Percentiles rank a stretch among this genome's conserved stretches.
These are phyloP conservation scores for Brachyhypopomus occidentalis DNA, from an alignment of 2,113 vertebrate species.

Conservation along the genomic window DNA sequence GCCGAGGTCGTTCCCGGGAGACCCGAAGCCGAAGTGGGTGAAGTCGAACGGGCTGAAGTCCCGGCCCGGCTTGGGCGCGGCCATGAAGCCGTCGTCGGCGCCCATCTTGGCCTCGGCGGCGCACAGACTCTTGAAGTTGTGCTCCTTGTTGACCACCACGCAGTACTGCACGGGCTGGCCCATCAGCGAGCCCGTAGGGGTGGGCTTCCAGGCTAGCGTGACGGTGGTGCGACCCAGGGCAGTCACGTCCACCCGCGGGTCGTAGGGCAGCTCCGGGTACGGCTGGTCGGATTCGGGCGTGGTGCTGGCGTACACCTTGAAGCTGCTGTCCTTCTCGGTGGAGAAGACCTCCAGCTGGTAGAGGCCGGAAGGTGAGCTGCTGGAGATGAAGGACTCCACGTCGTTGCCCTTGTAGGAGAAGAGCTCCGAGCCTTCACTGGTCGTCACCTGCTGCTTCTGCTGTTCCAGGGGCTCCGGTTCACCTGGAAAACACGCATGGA, in stretches of 20 bases:
- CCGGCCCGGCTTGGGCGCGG: conserved; percentile 87
- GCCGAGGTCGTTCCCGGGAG: conserved; percentile 75
- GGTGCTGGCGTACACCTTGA: conserved; percentile 92
- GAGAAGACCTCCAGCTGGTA: conserved; percentile 96
- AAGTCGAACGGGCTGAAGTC: conserved; percentile 98
- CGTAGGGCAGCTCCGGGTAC: conserved; percentile 92
- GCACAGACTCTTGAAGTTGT: conserved; percentile 98
- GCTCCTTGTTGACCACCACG: conserved; percentile 93
- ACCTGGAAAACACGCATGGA: conserved; percentile 71
- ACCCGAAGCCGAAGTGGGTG: conserved; percentile 88
- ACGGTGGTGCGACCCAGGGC: conserved; percentile 89
- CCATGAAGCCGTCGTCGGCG: conserved; percentile 87
- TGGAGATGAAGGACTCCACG: conserved; percentile 89
- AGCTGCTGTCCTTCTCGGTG: conserved; percentile 96
- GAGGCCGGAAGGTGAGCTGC: conserved; percentile 88
- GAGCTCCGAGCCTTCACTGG: conserved; percentile 83
- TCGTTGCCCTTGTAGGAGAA: conserved; percentile 97
- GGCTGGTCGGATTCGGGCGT: conserved; percentile 95
- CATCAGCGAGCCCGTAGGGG: conserved; percentile 85
- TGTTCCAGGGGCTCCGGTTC: conserved; percentile 90
- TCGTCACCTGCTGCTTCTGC: conserved; percentile 88
- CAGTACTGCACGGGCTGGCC: conserved; percentile 92
- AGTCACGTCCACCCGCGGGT: conserved; percentile 92
- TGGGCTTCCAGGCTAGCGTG: conserved; percentile 94
- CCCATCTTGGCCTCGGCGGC: conserved; percentile 89